phyloP scores from a whole-genome alignment of 2,797 vertebrate species.

The Natrix natrix region DNA sequence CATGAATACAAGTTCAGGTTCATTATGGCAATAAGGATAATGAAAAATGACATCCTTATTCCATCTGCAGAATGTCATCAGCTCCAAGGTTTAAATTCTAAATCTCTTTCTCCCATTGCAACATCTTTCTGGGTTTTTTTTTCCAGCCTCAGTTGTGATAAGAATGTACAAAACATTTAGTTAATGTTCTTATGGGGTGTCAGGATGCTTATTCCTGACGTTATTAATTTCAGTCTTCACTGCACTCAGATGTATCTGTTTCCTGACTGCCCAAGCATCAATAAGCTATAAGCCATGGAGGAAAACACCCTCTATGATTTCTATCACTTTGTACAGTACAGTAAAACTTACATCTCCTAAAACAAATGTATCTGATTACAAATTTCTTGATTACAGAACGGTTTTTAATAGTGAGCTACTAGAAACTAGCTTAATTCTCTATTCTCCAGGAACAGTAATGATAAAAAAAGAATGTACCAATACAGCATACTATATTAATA shows the following conservation, averaged over 20 bases:
- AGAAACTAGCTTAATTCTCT: background rate
- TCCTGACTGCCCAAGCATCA: background rate
- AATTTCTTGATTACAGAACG: background rate
- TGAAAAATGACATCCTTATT: background rate
- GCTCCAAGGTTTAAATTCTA: background rate
- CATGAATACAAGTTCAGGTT: background rate
- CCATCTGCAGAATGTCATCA: background rate
- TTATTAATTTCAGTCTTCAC: background rate
- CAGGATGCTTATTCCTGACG: background rate
- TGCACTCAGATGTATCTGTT: background rate
- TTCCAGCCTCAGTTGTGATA: background rate
- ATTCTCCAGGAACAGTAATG: background rate
- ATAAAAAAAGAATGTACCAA: background rate
- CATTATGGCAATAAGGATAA: background rate
- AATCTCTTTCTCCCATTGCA: background rate
- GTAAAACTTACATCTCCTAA: background rate
- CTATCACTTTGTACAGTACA: background rate
- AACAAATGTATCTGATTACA: background rate
- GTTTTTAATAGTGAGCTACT: background rate
- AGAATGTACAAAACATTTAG: background rate
- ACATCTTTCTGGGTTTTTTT: background rate
- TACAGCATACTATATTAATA: no score
- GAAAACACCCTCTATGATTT: background rate
- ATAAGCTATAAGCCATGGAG: background rate
- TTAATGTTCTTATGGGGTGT: background rate